These are phyloP conservation scores for Xenopus laevis DNA, from an alignment of 2,113 vertebrate genomes.

Conservation along the genomic window DNA sequence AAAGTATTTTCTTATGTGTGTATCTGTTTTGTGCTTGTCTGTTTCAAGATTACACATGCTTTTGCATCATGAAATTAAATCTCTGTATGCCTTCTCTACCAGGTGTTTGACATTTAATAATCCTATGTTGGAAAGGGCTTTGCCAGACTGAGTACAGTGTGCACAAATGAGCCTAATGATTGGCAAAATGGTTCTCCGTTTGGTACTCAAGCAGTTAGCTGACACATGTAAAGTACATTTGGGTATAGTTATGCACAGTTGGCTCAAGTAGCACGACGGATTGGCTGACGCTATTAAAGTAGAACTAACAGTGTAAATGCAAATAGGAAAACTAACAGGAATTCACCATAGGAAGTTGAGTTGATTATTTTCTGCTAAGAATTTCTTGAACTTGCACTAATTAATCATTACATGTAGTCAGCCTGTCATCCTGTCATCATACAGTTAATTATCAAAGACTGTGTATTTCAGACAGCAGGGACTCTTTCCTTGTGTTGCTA, in stretches of 20 bases:
- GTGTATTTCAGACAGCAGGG: constrained; percentile 57
- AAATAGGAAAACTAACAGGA: not conserved
- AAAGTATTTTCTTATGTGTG: too few species aligned
- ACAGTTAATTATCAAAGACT: constrained; percentile 62
- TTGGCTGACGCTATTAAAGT: not conserved
- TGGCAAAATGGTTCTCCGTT: not conserved
- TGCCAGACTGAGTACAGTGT: too few species aligned
- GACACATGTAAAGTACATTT: not conserved
- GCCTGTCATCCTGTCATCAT: constrained; percentile 56
- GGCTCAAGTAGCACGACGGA: not conserved
- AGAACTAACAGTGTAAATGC: not conserved
- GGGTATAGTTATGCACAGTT: not conserved
- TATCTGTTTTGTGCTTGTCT: too few species aligned
- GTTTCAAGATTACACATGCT: too few species aligned
- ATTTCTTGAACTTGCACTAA: constrained; percentile 59
- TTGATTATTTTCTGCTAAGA: constrained; percentile 59
- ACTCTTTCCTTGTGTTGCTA: constrained; percentile 66
- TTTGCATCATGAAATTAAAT: too few species aligned
- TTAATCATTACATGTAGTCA: constrained; percentile 68
- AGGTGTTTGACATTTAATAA: too few species aligned
- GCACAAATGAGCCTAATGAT: too few species aligned
- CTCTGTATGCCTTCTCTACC: too few species aligned
- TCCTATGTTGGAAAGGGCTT: too few species aligned
- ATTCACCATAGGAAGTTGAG: too few species aligned
- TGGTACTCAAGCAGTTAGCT: not conserved